Evolutionary conservation across 2,113 vertebrate genomes (phyloP).

Genomic region (Leptobrachium ailaonicum): DNA sequence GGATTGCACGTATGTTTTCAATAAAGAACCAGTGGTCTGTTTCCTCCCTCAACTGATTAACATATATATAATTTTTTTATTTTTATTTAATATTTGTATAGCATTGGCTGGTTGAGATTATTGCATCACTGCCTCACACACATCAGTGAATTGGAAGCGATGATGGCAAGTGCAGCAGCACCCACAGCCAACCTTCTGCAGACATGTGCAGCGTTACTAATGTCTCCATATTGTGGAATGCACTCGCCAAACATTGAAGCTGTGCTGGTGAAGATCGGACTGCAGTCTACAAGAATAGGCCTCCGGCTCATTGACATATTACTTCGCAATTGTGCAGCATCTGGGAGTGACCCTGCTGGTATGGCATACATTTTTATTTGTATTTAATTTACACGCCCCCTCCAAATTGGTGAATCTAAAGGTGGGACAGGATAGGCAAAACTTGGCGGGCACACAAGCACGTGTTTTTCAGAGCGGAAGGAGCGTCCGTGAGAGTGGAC

Average conservation of each 20-base stretch:
- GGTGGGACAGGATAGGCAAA: too few species aligned
- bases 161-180: slow-evolving; percentile 96
- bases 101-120: slow-evolving; percentile 95
- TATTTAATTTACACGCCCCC: background rate
- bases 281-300: slow-evolving; percentile 94
- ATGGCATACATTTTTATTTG: slow-evolving; percentile 46
- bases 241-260: slow-evolving; percentile 98
- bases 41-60: too few species aligned
- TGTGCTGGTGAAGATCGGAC: slow-evolving; percentile 94
- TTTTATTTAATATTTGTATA: slow-evolving; percentile 57
- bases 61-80: background rate
- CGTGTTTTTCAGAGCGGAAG: too few species aligned
- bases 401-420: too few species aligned
- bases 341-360: slow-evolving; percentile 94
- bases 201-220: slow-evolving; percentile 92
- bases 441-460: too few species aligned
- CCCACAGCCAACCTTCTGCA: slow-evolving; percentile 96
- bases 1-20: too few species aligned
- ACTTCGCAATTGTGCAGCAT: slow-evolving; percentile 93
- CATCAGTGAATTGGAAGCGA: slow-evolving; percentile 92
- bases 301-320: slow-evolving; percentile 96
- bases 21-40: too few species aligned
- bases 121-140: slow-evolving; percentile 98
- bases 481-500: too few species aligned
- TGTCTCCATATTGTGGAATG: slow-evolving; percentile 99